Conservation (phyloP, 2,797 vertebrate genomes). For the Alcedo quadribrachys region DNA sequence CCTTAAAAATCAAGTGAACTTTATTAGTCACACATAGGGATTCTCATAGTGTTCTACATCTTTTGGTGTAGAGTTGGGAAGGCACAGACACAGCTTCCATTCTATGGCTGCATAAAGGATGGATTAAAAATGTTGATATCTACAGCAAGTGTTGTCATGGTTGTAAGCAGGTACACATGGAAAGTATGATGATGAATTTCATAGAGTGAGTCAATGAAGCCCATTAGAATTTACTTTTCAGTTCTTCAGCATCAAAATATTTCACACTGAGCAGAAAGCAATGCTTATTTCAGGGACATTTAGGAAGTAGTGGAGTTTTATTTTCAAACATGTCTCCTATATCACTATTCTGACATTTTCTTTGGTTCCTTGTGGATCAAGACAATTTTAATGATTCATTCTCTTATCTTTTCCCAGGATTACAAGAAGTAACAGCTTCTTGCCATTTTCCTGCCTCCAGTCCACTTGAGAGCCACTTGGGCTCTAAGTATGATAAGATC, state of each 20-base stretch:
- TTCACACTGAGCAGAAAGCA: background rate
- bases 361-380: background rate
- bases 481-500: constrained; percentile 23
- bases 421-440: background rate
- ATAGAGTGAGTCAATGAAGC: background rate
- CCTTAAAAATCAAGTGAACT: background rate
- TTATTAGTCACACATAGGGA: background rate
- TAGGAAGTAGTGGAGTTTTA: background rate
- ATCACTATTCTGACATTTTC: background rate
- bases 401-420: background rate
- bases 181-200: background rate
- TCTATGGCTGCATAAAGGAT: background rate
- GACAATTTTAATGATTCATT: background rate
- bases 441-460: constrained; percentile 4
- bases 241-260: background rate
- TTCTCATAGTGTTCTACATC: background rate
- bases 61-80: background rate
- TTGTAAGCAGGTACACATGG: background rate
- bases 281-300: background rate
- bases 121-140: fast-evolving
- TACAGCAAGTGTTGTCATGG: fast-evolving
- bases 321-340: background rate
- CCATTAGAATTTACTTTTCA: background rate
- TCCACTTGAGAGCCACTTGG: background rate
- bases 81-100: background rate